These are phyloP conservation scores for Nesoenas mayeri DNA, from an alignment of 2,113 vertebrate species.

Conservation along the genomic window DNA sequence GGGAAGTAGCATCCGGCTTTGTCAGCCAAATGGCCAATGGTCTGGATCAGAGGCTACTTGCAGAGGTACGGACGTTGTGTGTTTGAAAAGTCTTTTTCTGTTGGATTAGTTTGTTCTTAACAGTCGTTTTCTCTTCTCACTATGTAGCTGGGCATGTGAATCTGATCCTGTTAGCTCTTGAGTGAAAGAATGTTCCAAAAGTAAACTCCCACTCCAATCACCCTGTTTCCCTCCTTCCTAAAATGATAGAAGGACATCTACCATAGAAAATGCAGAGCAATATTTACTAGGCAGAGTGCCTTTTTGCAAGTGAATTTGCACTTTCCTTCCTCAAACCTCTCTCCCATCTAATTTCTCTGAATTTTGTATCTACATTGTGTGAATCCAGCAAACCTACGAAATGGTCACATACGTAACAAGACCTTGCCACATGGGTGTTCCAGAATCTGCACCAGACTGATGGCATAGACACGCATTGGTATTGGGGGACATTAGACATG, in stretches of 20 bases:
- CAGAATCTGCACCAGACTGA: background rate
- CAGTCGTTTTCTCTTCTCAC: background rate
- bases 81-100: background rate
- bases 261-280: background rate
- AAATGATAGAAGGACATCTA: background rate
- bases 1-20: constrained; percentile 89
- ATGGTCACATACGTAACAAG: background rate
- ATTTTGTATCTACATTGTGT: background rate
- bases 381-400: background rate
- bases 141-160: background rate
- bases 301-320: background rate
- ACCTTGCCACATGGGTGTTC: background rate
- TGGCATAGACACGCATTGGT: rapidly evolving
- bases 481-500: background rate
- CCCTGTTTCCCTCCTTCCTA: background rate
- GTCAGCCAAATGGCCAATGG: constrained; percentile 90
- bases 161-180: background rate
- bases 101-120: background rate
- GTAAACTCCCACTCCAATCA: background rate
- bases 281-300: background rate
- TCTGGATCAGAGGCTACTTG: constrained; percentile 86
- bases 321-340: background rate
- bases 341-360: background rate
- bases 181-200: background rate
- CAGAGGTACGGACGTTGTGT: constrained; percentile 78